Conservation (phyloP, 2,113 vertebrate species). For the Burhinus bistriatus region DNA sequence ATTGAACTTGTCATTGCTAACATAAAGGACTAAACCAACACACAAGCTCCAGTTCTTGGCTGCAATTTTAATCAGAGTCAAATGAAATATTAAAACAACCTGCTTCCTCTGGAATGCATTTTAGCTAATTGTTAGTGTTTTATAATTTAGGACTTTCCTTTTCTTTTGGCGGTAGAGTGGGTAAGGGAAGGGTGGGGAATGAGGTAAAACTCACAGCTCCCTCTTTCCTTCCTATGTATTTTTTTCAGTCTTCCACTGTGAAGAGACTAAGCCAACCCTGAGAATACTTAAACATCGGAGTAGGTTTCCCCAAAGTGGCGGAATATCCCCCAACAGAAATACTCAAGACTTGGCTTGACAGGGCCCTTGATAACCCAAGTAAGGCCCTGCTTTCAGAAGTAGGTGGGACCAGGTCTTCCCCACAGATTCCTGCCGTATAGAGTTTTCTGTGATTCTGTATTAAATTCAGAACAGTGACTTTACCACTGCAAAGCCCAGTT, state of each 20-base stretch:
- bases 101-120: not conserved
- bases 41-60: not conserved
- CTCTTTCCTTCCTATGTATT: not conserved
- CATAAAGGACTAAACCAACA: not conserved
- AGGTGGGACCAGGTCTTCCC: not conserved
- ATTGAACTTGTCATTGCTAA: not conserved
- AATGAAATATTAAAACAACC: not conserved
- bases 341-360: not conserved
- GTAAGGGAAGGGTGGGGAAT: not conserved
- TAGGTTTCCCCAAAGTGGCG: not conserved
- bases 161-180: rapidly evolving
- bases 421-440: rapidly evolving
- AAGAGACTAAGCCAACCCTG: not conserved
- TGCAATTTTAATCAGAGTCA: not conserved
- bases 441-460: not conserved
- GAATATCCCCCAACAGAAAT: not conserved
- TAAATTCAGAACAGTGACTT: not conserved
- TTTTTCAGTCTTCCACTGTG: not conserved
- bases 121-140: not conserved
- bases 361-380: not conserved
- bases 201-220: not conserved
- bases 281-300: not conserved
- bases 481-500: not conserved
- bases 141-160: not conserved
- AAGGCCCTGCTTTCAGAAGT: not conserved